Evolutionary conservation across 2,888 invertebrate genomes (phyloP).

Genomic region (Meteorus colon): DNA sequence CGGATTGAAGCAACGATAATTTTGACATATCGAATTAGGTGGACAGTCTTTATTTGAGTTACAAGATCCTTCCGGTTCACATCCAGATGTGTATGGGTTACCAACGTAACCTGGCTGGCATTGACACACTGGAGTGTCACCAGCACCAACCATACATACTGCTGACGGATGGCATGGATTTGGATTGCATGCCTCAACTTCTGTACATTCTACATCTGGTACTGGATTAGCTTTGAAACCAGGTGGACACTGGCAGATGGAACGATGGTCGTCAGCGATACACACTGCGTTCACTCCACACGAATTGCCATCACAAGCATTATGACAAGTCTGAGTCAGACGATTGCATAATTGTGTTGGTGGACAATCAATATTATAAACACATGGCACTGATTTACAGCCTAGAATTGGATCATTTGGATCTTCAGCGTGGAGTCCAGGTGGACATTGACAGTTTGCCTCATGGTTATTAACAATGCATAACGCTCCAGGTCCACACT

Average conservation of each 20-base stretch:
- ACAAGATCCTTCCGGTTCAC: constrained; percentile 85
- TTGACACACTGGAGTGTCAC: constrained; percentile 83
- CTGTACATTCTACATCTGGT: constrained; percentile 87
- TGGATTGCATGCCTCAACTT: constrained; percentile 82
- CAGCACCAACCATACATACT: constrained; percentile 81
- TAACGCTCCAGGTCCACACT: constrained; percentile 90
- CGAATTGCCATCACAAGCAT: constrained; percentile 86
- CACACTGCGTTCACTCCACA: constrained; percentile 93
- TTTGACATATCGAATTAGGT: constrained; percentile 81
- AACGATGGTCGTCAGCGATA: constrained; percentile 87
- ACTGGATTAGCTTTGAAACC: constrained; percentile 87
- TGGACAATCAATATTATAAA: constrained; percentile 90
- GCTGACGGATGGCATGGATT: constrained; percentile 89
- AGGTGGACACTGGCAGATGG: constrained; percentile 89
- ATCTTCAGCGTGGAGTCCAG: constrained; percentile 90
- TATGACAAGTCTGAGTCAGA: constrained; percentile 86
- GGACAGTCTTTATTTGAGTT: constrained; percentile 86
- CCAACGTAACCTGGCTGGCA: constrained; percentile 86
- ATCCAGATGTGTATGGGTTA: constrained; percentile 84
- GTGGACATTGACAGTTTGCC: constrained; percentile 91
- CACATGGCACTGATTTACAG: constrained; percentile 87
- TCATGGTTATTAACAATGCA: constrained; percentile 93
- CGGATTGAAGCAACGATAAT: constrained; percentile 85
- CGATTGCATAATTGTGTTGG: constrained; percentile 87
- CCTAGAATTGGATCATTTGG: constrained; percentile 85